Conservation (phyloP, 2,888 invertebrate species). For the Cephus pygmeus region DNA sequence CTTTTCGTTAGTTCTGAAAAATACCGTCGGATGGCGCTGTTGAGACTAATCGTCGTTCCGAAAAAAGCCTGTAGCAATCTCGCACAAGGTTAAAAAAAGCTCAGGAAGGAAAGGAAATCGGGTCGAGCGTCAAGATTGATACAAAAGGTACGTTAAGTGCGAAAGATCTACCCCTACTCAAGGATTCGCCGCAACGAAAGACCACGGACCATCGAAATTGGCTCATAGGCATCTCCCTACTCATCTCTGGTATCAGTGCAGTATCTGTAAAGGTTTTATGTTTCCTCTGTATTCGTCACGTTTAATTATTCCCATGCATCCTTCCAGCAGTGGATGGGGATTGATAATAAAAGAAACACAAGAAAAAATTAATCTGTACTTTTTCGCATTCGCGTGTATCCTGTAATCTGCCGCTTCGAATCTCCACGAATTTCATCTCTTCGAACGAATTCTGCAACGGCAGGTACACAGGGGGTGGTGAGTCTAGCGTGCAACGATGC, state of each 20-base stretch:
- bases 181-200: too few species aligned
- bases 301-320: neutral
- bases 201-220: too few species aligned
- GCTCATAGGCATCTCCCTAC: too few species aligned
- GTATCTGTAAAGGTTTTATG: neutral
- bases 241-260: neutral
- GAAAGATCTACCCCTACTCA: too few species aligned
- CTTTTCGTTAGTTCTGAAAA: too few species aligned
- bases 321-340: neutral
- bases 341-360: neutral
- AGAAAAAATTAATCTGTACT: neutral
- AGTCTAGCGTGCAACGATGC: conserved; percentile 45
- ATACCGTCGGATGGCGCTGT: too few species aligned
- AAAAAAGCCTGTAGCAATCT: too few species aligned
- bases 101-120: too few species aligned
- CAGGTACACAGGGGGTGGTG: conserved; percentile 31
- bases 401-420: neutral
- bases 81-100: too few species aligned
- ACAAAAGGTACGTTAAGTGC: too few species aligned
- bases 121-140: too few species aligned
- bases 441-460: conserved; percentile 1
- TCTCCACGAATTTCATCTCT: neutral
- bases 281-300: neutral
- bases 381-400: neutral
- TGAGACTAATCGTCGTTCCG: too few species aligned